Percentiles rank a stretch among this genome's conserved stretches.
phyloP scores from a whole-genome alignment of 2,113 vertebrate genomes.

The Nematolebias whitei region DNA sequence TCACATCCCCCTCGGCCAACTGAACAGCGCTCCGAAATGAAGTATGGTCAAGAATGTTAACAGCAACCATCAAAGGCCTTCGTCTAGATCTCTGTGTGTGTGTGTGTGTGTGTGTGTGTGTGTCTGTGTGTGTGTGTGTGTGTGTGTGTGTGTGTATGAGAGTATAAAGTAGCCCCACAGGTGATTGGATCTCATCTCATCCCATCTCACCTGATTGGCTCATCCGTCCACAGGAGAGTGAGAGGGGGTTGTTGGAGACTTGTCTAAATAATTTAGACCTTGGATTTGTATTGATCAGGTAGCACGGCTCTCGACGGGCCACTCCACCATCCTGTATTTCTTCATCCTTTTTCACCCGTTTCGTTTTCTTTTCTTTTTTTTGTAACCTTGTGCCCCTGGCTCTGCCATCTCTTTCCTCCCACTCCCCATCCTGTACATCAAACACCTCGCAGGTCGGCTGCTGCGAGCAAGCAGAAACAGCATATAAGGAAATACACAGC shows the following conservation, averaged over 20 bases:
- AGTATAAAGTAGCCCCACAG: conserved; percentile 59
- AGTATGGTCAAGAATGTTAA: conserved; percentile 78
- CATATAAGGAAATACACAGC: background rate
- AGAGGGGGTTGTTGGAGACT: conserved; percentile 52
- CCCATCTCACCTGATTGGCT: conserved; percentile 66
- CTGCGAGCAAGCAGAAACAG: conserved; percentile 47
- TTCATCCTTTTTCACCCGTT: conserved; percentile 18
- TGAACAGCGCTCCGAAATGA: conserved; percentile 61
- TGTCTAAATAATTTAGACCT: conserved; percentile 78
- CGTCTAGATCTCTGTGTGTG: conserved; percentile 48
- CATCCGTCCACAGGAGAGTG: conserved; percentile 53
- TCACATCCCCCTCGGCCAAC: conserved; percentile 50
- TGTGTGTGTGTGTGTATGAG: background rate
- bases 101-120: conserved; percentile 46
- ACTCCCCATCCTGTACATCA: conserved; percentile 43
- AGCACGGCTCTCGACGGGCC: conserved; percentile 53
- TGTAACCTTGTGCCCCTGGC: conserved; percentile 63
- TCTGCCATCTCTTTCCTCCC: conserved; percentile 31
- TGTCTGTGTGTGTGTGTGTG: conserved; percentile 11
- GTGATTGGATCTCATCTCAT: conserved; percentile 70
- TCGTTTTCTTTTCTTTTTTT: conserved; percentile 37
- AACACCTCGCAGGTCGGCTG: conserved; percentile 47
- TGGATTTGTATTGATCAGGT: conserved; percentile 78
- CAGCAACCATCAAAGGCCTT: conserved; percentile 76
- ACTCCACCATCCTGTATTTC: conserved; percentile 35